Evolutionary conservation across 2,113 vertebrate genomes (phyloP), one percentile per base, ranked within the genome.

Genomic region (Rana temporaria): DNA sequence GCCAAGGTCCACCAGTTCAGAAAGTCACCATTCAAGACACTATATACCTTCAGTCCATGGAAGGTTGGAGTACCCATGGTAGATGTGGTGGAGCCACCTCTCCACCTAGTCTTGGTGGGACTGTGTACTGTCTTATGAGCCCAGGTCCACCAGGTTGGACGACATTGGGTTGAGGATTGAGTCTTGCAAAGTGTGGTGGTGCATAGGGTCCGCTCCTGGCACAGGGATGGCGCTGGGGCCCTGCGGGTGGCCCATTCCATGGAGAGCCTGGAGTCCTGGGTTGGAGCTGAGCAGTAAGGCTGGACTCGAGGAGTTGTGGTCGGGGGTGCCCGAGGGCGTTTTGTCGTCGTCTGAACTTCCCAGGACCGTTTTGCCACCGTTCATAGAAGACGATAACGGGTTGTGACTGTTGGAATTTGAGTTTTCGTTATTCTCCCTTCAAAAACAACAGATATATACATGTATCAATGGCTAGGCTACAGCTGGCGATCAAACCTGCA

Each of bases 161-260:
- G 98, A 98, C 97, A 99, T 99, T 88, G 97, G 94, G 92, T 99
- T 99, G 91, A 99, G 96, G 90, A 99, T 98, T 89, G 95, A 95
- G 95, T 99, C 98, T 89, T 99, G 98, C 93, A 99, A 91, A 79
- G 95, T 91, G 89, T 99, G 98, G 85, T 97, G 97, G 87, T 98
- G 98, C 92, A 98, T 92, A 22, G 96, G 93, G 86, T 99, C 98
- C 4, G 91, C 84, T n/a, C 93, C 93, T 17, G 96, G 95, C 74
- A 98, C 97, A 1, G 96, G 97, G 84, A 99, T 95, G 42, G 97
- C 97, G 85, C 97, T 99, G 85, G 97, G 98, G 62, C 97, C 97
- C n/a, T 95, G 97, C 11, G 97, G 98, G 71, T 97, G 97, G 38
- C 96, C 96, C 77, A 99, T 94, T 88, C 96, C 92, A 84, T 99